Base-by-base conservation (phyloP, 1,140 invertebrate species). In the Leptonema lineaticorne region DNA sequence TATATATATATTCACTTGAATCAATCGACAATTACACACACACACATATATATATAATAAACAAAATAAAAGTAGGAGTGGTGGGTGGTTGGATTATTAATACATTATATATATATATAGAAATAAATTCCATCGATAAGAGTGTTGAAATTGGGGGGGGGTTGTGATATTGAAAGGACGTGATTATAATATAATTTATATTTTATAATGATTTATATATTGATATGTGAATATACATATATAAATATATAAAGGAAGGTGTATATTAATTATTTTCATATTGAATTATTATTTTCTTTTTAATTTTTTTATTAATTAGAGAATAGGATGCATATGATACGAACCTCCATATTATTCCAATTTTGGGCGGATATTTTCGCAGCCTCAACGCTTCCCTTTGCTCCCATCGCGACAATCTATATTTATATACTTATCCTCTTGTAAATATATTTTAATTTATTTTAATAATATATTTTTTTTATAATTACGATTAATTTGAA, bases 281-380 rank as follows among this genome's bases (percentile, higher is more conserved):
- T n/a, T n/a, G n/a, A n/a, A 41, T 41, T 41, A 41, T 41, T 14
- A 14, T 4, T 41, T 41, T 2, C 9, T 41, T 41, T 41, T 33
- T 33, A 6, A 6, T 33, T 33, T 41, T 41, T 41, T 41, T 41
- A 14, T 4, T 4, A 14, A 11, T 41, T 14, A 41, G 2, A 41
- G 37, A n/a, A 41, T 41, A 41, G 37, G 16, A 26, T 62, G 24
- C 24, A 64, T 26, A 64, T 74, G 76, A 81, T 82, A 84, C 85
- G 81, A 85, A 89, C 87, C 87, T 89, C 87, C 75, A 88, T 81
- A 83, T 87, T 87, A 80, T 86, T 87, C 87, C 87, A 89, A 83
- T 87, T 87, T 85, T 88, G 86, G 79, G 86, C 83, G 81, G 87
- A 88, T 82, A 87, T 85, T 85, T 88, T 88, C 78, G 86, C 86